Evolutionary conservation across 2,888 invertebrate species (phyloP).

Genomic region (Dicroscelio sp.): DNA sequence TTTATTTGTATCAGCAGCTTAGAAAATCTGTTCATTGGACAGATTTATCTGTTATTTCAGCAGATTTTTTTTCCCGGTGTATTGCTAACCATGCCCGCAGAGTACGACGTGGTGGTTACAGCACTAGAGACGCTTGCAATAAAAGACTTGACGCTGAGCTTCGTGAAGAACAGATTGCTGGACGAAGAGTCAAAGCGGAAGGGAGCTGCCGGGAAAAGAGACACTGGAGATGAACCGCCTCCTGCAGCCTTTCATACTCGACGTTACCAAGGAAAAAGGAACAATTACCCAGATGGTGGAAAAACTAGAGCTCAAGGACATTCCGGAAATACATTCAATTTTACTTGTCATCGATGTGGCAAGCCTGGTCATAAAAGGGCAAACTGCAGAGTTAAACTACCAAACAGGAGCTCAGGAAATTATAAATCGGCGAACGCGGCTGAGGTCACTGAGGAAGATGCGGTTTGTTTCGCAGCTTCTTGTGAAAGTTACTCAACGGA

Average conservation of each 20-base stretch:
- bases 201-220: not conserved
- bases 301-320: not conserved
- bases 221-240: not conserved
- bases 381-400: not conserved
- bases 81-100: conserved; percentile 80
- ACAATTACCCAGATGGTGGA: too few species aligned
- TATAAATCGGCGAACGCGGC: not conserved
- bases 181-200: conserved; percentile 35
- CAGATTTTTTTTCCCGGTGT: too few species aligned
- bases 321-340: not conserved
- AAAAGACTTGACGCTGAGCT: conserved; percentile 24
- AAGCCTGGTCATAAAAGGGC: not conserved
- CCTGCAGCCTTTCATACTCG: not conserved
- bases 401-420: not conserved
- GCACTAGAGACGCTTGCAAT: conserved; percentile 73
- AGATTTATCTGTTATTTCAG: too few species aligned
- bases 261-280: not conserved
- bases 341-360: not conserved
- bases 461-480: too few species aligned
- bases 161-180: conserved; percentile 51
- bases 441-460: too few species aligned
- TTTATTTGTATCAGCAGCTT: too few species aligned
- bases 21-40: too few species aligned
- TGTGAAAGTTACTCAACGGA: too few species aligned
- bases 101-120: conserved; percentile 84